Evolutionary conservation across 1,140 invertebrate species (phyloP).

Genomic region (Bombus turneri): DNA sequence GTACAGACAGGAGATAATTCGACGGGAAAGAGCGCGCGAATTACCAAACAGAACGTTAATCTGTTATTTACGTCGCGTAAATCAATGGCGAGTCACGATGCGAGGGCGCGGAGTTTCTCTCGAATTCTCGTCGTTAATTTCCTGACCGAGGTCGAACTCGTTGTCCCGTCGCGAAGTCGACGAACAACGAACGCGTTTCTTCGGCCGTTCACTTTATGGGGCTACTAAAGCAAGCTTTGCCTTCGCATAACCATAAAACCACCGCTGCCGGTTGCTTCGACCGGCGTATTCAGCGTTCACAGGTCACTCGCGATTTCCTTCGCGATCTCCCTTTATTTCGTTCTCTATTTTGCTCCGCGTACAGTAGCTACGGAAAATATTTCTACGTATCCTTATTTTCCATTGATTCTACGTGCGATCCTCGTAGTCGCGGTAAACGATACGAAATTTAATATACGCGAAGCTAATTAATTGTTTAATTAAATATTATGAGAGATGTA

Average conservation of each 20-base stretch:
- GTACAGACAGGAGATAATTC: background rate
- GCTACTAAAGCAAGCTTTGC: background rate
- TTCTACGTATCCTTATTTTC: too few relatives aligned
- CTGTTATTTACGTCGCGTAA: constrained; percentile 23
- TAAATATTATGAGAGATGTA: too few relatives aligned
- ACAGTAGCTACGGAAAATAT: too few relatives aligned
- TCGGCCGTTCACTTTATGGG: constrained; percentile 17
- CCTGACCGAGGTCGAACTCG: background rate
- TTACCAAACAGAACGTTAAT: background rate
- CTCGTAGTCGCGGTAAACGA: too few relatives aligned
- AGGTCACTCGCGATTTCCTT: background rate
- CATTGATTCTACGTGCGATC: too few relatives aligned
- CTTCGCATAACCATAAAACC: constrained; percentile 18
- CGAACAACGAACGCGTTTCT: background rate
- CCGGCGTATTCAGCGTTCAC: background rate
- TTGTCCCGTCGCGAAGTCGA: background rate
- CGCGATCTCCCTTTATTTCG: background rate
- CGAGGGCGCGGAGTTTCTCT: background rate
- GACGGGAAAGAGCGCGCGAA: background rate
- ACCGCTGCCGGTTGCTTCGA: background rate
- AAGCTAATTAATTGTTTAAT: too few relatives aligned
- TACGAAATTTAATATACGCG: too few relatives aligned
- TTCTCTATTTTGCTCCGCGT: background rate
- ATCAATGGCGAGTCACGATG: background rate
- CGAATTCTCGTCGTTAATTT: constrained; percentile 13